Evolutionary conservation across 2,113 vertebrate genomes (phyloP).

Genomic region (Corynorhinus townsendii): DNA sequence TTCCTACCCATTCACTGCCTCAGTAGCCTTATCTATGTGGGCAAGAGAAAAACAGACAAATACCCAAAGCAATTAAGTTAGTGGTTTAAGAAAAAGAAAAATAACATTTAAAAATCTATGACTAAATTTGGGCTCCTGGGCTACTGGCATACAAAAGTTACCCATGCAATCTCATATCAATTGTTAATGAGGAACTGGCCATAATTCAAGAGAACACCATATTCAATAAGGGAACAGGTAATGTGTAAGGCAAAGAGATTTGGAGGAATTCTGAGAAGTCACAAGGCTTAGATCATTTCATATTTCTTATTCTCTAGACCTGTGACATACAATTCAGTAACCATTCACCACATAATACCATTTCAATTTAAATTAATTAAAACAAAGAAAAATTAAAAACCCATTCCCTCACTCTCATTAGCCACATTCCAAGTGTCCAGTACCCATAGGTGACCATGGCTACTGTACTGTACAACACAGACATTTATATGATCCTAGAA

Average conservation of each 20-base stretch:
- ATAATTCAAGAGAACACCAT: accelerated
- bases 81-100: background rate
- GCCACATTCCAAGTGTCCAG: accelerated
- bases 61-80: background rate
- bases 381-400: background rate
- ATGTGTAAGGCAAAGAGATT: background rate
- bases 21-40: accelerated
- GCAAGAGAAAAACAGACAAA: background rate
- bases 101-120: background rate
- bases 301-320: conserved; percentile 42
- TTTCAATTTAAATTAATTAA: background rate
- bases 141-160: background rate
- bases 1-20: background rate
- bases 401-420: no score
- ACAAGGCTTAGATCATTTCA: conserved; percentile 28
- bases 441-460: background rate
- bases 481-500: background rate
- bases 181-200: background rate
- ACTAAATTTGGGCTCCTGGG: background rate
- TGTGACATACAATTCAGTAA: background rate
- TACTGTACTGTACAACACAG: accelerated
- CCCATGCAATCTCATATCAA: accelerated
- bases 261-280: background rate
- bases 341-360: no score
- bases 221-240: background rate